phyloP scores from a whole-genome alignment of 2,888 invertebrate genomes.

The Sericinus montela region DNA sequence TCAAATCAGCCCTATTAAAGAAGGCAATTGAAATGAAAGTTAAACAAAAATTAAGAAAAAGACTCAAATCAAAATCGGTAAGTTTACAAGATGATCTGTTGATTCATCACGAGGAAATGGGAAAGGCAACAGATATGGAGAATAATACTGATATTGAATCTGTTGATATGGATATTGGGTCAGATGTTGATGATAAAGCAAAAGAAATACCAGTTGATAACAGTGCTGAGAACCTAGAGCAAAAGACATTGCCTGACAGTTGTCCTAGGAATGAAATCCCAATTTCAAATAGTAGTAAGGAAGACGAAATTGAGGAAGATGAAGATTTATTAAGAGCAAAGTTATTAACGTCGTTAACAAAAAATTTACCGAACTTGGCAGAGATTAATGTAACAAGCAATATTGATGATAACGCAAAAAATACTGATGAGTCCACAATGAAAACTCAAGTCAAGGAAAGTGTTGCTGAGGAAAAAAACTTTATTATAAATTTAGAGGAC shows the following conservation, averaged over 20 bases:
- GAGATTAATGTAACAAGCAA: conserved; percentile 39
- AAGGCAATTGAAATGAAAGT: conserved; percentile 81
- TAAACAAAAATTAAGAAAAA: conserved; percentile 60
- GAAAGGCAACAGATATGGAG: conserved; percentile 34
- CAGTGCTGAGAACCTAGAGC: conserved; percentile 7
- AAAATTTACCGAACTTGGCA: conserved; percentile 70
- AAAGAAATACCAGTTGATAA: conserved; percentile 39
- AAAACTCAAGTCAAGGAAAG: conserved; percentile 26
- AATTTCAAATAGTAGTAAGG: conserved; percentile 11
- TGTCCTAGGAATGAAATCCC: background rate
- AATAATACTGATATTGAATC: conserved; percentile 72
- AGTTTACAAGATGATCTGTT: conserved; percentile 49
- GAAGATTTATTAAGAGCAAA: conserved; percentile 80
- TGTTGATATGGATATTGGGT: conserved; percentile 75
- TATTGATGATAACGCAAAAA: conserved; percentile 29
- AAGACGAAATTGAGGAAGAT: conserved; percentile 77
- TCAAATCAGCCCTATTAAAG: conserved; percentile 84
- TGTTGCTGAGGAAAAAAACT: conserved; percentile 53
- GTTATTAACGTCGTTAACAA: conserved; percentile 79
- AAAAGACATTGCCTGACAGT: conserved; percentile 1
- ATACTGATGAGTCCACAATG: conserved; percentile 11
- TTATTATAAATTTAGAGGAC: conserved; percentile 64
- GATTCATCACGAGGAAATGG: conserved; percentile 30
- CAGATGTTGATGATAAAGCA: conserved; percentile 59
- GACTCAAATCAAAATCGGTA: conserved; percentile 47